Evolutionary conservation across 2,888 invertebrate species (phyloP).

Genomic region (Lepeophtheirus nordmannii): DNA sequence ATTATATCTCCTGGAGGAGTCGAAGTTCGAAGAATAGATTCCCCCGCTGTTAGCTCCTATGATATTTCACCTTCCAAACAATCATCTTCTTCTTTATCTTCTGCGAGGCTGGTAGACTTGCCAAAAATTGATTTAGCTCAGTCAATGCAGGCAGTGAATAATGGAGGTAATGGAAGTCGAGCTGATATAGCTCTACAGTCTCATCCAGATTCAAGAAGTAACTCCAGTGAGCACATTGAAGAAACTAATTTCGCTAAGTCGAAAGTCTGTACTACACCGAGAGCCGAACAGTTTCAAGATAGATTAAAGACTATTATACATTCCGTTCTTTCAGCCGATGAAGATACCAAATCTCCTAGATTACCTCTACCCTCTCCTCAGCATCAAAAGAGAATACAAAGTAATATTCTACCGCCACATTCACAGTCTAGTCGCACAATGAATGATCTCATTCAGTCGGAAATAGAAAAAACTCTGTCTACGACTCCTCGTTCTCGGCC

Average conservation of each 20-base stretch:
- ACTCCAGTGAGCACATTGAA: background rate
- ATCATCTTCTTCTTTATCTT: background rate
- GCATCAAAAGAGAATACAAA: background rate
- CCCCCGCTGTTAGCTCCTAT: background rate
- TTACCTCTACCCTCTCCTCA: background rate
- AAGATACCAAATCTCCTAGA: background rate
- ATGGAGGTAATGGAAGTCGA: background rate
- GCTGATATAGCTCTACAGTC: background rate
- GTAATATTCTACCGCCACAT: background rate
- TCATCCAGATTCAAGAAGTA: background rate
- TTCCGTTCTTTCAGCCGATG: slow-evolving; percentile 5
- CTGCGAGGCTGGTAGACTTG: background rate
- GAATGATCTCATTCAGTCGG: slow-evolving; percentile 9
- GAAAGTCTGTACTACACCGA: slow-evolving; percentile 49
- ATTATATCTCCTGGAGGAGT: slow-evolving; percentile 75
- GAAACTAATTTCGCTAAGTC: background rate
- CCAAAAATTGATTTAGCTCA: background rate
- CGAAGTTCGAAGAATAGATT: slow-evolving; percentile 33
- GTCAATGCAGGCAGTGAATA: background rate
- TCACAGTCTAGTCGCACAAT: background rate
- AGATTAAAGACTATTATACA: slow-evolving; percentile 63
- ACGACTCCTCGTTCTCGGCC: background rate
- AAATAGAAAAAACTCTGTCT: slow-evolving; percentile 7
- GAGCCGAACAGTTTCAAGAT: slow-evolving; percentile 70
- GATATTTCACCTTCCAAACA: background rate